Evolutionary conservation across 2,113 vertebrate genomes (phyloP).

Genomic region (Gallinago paraguaiae): DNA sequence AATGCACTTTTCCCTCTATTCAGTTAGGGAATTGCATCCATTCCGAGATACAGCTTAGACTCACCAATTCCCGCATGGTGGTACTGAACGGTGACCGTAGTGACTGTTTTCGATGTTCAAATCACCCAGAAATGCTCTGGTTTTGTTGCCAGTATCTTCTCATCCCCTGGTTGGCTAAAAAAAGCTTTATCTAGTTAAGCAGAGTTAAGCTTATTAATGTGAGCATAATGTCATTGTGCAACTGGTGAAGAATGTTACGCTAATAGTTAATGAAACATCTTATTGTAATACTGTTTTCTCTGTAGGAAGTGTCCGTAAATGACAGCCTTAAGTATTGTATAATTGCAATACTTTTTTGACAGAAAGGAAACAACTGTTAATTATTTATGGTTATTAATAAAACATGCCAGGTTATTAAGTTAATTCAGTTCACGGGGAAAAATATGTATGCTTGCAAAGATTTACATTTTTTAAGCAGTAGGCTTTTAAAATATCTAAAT

Average conservation of each 20-base stretch:
- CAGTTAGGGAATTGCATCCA: background rate
- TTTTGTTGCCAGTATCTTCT: background rate
- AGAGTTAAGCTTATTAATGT: background rate
- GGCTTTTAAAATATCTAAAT: background rate
- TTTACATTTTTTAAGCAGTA: background rate
- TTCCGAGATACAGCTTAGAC: background rate
- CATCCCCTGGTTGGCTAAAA: background rate
- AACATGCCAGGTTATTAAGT: background rate
- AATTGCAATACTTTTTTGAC: background rate
- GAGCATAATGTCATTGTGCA: background rate
- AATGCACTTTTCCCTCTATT: background rate
- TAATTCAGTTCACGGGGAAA: background rate
- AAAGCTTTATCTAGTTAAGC: background rate
- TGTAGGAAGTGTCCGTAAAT: background rate
- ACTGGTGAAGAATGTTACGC: background rate
- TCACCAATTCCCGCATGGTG: background rate
- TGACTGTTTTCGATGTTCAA: background rate
- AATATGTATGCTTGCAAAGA: background rate
- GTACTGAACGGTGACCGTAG: background rate
- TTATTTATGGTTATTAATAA: slow-evolving; percentile 29
- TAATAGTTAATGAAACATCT: background rate
- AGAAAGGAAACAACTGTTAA: slow-evolving; percentile 18
- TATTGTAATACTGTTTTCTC: background rate
- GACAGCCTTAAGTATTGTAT: slow-evolving; percentile 3
- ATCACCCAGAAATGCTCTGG: background rate